Conservation (phyloP, 2,888 invertebrate genomes). For the Cephus pygmeus region DNA sequence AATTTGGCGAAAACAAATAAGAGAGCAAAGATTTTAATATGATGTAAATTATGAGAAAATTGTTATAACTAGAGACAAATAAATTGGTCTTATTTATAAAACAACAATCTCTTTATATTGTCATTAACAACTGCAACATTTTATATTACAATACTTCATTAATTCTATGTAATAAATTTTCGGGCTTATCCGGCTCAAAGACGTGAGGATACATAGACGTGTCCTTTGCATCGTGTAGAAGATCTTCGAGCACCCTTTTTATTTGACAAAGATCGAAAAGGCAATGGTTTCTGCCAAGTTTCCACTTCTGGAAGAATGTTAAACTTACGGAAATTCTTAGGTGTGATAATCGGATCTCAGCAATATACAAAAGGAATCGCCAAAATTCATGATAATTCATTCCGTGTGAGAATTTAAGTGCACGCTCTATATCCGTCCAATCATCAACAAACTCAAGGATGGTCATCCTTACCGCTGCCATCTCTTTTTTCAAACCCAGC, state of each 20-base stretch:
- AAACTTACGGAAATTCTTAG: conserved; percentile 56
- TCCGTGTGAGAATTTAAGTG: conserved; percentile 82
- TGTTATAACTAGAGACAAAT: conserved; percentile 22
- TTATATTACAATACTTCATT: conserved; percentile 19
- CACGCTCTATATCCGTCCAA: conserved; percentile 79
- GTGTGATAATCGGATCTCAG: conserved; percentile 70
- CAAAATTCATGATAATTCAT: conserved; percentile 80
- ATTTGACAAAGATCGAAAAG: conserved; percentile 67
- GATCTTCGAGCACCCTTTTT: conserved; percentile 63
- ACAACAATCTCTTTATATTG: conserved; percentile 9
- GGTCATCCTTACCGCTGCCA: conserved; percentile 79
- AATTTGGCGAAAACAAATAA: conserved; percentile 1
- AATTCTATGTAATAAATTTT: conserved; percentile 36
- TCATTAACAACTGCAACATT: background rate
- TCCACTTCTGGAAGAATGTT: conserved; percentile 62
- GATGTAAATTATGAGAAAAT: conserved; percentile 24
- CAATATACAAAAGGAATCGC: conserved; percentile 75
- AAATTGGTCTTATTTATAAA: conserved; percentile 28
- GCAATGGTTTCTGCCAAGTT: conserved; percentile 66
- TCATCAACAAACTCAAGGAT: conserved; percentile 82
- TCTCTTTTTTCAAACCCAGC: conserved; percentile 73
- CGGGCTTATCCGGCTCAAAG: background rate
- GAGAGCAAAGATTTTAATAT: conserved; percentile 7
- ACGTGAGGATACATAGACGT: conserved; percentile 38
- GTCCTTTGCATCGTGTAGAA: conserved; percentile 59